phyloP scores from a whole-genome alignment of 2,113 vertebrate genomes.

The Proteles cristata region DNA sequence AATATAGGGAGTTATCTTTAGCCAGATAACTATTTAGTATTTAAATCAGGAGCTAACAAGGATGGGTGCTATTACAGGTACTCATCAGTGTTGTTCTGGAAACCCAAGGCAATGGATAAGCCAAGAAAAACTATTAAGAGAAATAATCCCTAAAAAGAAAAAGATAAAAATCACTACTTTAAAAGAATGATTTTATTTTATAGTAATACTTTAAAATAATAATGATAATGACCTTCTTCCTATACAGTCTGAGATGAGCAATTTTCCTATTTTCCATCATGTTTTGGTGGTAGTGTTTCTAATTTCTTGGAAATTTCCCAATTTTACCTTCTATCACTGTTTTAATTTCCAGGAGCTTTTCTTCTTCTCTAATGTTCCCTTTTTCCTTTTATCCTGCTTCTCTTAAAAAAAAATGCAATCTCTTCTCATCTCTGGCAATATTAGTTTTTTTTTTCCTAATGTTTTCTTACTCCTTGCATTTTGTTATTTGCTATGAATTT shows the following conservation, averaged over 20 bases:
- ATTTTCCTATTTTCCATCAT: neutral
- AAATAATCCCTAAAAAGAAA: neutral
- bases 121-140: constrained; percentile 10
- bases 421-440: neutral
- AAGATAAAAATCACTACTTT: constrained; percentile 24
- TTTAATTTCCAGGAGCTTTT: constrained; percentile 48
- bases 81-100: neutral
- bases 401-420: neutral
- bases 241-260: neutral
- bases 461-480: neutral
- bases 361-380: neutral
- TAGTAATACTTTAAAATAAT: too few species aligned
- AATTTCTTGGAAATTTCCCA: neutral
- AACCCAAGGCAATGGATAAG: neutral
- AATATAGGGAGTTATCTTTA: neutral
- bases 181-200: neutral
- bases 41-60: neutral
- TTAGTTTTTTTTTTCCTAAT: neutral
- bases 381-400: neutral
- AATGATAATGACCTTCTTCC: neutral
- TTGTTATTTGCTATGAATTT: constrained; percentile 10
- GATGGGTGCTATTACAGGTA: neutral
- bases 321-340: neutral
- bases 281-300: neutral
- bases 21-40: neutral